Conservation (phyloP, 2,888 invertebrate genomes). For the Drosophila kanekoi region DNA sequence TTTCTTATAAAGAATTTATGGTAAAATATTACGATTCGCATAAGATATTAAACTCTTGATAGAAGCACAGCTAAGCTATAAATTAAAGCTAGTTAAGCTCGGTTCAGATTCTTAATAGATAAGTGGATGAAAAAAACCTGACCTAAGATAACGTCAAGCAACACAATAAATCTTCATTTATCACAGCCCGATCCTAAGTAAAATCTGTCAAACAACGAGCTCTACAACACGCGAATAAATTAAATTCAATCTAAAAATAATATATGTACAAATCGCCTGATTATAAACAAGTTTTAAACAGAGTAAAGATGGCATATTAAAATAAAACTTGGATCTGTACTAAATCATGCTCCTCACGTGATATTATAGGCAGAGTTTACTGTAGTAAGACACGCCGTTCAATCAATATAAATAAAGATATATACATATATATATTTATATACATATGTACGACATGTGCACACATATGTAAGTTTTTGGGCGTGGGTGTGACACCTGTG, state of each 20-base stretch:
- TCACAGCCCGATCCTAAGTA: background rate
- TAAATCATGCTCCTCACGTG: background rate
- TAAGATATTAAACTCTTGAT: too few species aligned
- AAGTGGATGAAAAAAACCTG: background rate
- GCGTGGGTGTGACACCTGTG: constrained; percentile 52
- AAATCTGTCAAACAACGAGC: constrained; percentile 7
- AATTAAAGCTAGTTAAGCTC: background rate
- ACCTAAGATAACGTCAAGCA: background rate
- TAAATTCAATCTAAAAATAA: constrained; percentile 1
- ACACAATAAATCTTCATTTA: constrained; percentile 11
- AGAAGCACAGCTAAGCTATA: too few species aligned
- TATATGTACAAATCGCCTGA: background rate
- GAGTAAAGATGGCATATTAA: background rate
- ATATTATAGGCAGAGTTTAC: constrained; percentile 14
- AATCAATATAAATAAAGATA: background rate
- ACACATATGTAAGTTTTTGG: constrained; percentile 1
- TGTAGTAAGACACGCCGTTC: constrained; percentile 4
- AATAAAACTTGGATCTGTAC: background rate
- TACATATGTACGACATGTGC: background rate
- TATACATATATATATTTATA: background rate
- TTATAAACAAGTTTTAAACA: too few species aligned
- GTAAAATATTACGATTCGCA: too few species aligned
- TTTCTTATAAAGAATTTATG: too few species aligned
- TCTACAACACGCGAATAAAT: constrained; percentile 3
- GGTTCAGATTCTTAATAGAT: background rate